Evolutionary conservation across 1,140 invertebrate genomes (phyloP), one percentile per base, ranked within the genome.

Genomic region (Steinernema feltiae): DNA sequence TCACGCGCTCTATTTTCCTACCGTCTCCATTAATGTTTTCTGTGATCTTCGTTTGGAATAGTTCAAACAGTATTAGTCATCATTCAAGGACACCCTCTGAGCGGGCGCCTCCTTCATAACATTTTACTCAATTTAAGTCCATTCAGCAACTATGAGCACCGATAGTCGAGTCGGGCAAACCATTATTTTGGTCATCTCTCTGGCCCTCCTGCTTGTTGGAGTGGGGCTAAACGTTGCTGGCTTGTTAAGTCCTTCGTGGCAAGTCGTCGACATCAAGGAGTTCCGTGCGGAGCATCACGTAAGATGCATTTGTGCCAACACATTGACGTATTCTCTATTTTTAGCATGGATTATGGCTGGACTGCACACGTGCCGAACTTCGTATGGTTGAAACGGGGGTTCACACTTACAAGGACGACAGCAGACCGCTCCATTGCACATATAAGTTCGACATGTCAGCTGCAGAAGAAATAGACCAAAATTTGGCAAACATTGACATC

Each of bases 241-340:
- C 30, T 75, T 82, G 7, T 72, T 85, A 41, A 84, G 77, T 53
- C 84, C 84, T 15, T 78, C 80, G 32, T 85, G 84, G 84, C 84
- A 85, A 75, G 83, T 85, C 24, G 84, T 85, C 24, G 85, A 85
- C 73, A 83, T 85, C 63, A 78, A 85, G 70, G 84, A 85, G 78
- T 85, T 85, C 71, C 75, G 84, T 73, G 80, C 84, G 3, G 80
- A 81, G 73, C 84, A 85, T 78, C 83, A 85, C 77, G 83, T 84
- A 73, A 79, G 80, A 48, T 76, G 73, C 24, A 21, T 30, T 27
- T 75, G 32, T 69, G n/a, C n/a, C n/a, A 32, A 70, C 30, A 12
- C 48, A 63, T 69, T 78, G 21, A 18, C 7, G 18, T 18, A 27
- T 76, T 24, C 35, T 17, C 27, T 1, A 77, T 70, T 78, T 85